A percentile compares a stretch with the other conserved stretches of the same genome.
These are phyloP conservation scores for Alauda arvensis DNA, from an alignment of 2,797 vertebrate genomes.

Conservation along the genomic window DNA sequence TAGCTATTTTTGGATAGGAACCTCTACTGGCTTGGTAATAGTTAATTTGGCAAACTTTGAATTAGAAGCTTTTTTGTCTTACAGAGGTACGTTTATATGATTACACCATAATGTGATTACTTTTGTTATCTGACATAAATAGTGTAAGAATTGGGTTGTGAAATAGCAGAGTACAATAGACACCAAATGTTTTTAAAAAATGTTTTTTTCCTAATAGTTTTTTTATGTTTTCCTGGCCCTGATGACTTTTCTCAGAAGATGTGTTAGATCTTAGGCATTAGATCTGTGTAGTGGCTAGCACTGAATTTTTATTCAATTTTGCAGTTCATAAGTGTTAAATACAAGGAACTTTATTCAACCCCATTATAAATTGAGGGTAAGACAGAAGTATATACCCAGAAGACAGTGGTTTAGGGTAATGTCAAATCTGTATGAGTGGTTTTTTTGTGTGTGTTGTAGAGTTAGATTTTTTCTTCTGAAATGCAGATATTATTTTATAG, in stretches of 20 bases:
- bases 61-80: slow-evolving; percentile 74
- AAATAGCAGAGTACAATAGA: not conserved
- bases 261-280: fast-evolving
- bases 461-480: not conserved
- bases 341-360: not conserved
- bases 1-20: slow-evolving; percentile 82
- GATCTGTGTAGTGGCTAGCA: not conserved
- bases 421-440: not conserved
- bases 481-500: not conserved
- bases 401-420: not conserved
- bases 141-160: not conserved
- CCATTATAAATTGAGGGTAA: not conserved
- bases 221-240: not conserved
- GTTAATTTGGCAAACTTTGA: slow-evolving; percentile 82
- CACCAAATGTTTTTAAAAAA: not conserved
- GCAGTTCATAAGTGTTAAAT: not conserved
- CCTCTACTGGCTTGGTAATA: slow-evolving; percentile 79
- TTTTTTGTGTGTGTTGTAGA: not conserved
- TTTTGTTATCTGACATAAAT: not conserved
- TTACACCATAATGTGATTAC: not conserved
- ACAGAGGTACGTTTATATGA: slow-evolving; percentile 75
- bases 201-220: not conserved
- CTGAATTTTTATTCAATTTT: not conserved
- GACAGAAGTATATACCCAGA: not conserved
- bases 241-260: not conserved